Evolutionary conservation across 2,888 invertebrate species (phyloP), one percentile per base, ranked within the genome.

Genomic region (Chrysodeixis includens): DNA sequence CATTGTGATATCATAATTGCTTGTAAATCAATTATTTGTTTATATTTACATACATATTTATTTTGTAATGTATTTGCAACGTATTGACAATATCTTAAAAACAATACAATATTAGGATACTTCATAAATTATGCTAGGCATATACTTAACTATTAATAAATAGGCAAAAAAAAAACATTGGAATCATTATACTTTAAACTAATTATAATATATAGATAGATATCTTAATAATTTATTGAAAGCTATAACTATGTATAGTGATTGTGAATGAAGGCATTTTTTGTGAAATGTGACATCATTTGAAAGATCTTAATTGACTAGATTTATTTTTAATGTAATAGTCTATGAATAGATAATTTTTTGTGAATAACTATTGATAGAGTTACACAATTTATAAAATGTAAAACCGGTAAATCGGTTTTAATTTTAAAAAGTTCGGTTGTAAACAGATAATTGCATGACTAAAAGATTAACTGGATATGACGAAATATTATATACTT

Each of bases 181-280:
- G 5, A n/a, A n/a, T 40, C 0, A 40, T n/a, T n/a, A 40, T 4
- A 40, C 40, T n/a, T 6, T 35, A 12, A 12, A 14, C 14, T 4
- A 4, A 14, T 12, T 14, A 12, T 30, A 35, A 35, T n/a, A 40
- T n/a, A 2, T 35, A 12, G 35, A 35, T 35, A 35, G 12, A n/a
- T 40, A 40, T 30, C 30, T 57, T 20, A 66, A 51, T 30, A 66
- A 55, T 26, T 26, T 26, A 26, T 60, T 56, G 1, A 62, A 56
- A 62, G 57, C 74, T 76, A 74, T 30, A 40, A 52, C 56, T 59
- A 71, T 65, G 56, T 62, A 62, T 30, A 56, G 71, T 76, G 65
- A 76, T 65, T 56, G 20, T 62, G 22, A 79, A 76, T 62, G 18
- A 79, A 74, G 79, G 67, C 44, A 32, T 66, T 73, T 30, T 69